Percentiles rank a stretch among this genome's conserved stretches.
Conservation (phyloP, 2,797 vertebrate species). For the Merluccius polli region DNA sequence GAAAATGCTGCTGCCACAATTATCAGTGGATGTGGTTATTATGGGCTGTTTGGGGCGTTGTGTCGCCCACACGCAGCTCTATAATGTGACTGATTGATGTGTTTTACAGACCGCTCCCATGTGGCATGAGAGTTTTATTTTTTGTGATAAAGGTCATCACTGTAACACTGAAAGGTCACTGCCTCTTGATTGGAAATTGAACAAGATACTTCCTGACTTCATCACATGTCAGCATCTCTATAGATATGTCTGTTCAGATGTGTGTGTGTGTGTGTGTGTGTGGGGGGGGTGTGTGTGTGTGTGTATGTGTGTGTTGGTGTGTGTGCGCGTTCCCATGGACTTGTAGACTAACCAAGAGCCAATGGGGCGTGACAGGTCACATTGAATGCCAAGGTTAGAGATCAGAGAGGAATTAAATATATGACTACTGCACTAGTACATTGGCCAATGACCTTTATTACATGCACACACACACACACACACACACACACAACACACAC, state of each 20-base stretch:
- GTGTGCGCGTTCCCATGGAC: not conserved
- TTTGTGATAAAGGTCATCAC: not conserved
- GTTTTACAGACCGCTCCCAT: not conserved
- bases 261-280: conserved; percentile 1
- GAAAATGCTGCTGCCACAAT: too few relatives aligned
- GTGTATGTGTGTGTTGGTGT: conserved; percentile 10
- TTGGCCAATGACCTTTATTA: not conserved
- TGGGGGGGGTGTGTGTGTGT: conserved; percentile 4
- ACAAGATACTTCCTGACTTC: not conserved
- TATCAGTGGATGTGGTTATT: too few relatives aligned
- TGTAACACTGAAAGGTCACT: not conserved
- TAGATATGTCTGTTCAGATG: not conserved
- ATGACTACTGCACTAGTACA: not conserved
- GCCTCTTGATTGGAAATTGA: not conserved
- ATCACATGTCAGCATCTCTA: too few relatives aligned
- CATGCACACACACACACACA: conserved; percentile 7
- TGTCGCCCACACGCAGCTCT: too few relatives aligned
- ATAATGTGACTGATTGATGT: too few relatives aligned
- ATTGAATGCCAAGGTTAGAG: not conserved
- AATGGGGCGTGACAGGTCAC: not conserved
- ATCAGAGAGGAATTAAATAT: not conserved
- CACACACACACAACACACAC: too few relatives aligned
- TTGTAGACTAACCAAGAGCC: not conserved
- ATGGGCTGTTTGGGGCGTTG: too few relatives aligned
- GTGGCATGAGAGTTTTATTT: too few relatives aligned